Conservation (phyloP, 2,113 vertebrate genomes). For the Burhinus bistriatus region DNA sequence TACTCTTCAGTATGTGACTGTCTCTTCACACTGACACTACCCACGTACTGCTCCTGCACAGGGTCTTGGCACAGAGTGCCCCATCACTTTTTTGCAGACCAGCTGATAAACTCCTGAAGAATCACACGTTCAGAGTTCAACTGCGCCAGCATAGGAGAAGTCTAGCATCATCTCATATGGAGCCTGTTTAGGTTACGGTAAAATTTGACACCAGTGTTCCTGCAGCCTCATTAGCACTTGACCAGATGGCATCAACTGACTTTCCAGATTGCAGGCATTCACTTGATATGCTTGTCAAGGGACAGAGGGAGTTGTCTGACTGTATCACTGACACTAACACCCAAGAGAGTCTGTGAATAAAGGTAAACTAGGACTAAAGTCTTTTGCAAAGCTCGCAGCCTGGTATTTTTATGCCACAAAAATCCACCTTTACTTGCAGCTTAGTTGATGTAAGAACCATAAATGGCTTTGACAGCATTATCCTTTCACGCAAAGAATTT, state of each 20-base stretch:
- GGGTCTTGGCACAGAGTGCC: background rate
- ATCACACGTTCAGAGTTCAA: background rate
- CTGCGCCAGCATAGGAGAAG: background rate
- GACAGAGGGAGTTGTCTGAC: slow-evolving; percentile 18
- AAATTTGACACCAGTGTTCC: slow-evolving; percentile 33
- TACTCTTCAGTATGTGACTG: background rate
- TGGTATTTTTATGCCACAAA: background rate
- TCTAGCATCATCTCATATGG: background rate
- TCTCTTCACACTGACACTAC: background rate
- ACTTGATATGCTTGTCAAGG: slow-evolving; percentile 23
- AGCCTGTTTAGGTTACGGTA: slow-evolving; percentile 24
- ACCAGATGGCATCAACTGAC: slow-evolving; percentile 56
- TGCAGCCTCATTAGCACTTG: slow-evolving; percentile 49
- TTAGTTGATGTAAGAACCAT: background rate
- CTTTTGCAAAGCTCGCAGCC: background rate
- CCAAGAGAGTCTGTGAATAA: background rate
- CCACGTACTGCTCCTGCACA: background rate
- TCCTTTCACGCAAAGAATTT: background rate
- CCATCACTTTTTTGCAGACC: background rate
- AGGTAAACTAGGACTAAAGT: background rate
- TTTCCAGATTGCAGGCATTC: slow-evolving; percentile 57
- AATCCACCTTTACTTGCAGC: background rate
- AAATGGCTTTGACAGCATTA: background rate
- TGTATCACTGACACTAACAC: slow-evolving; percentile 7
- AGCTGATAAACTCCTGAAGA: background rate